Conservation (phyloP, 2,113 vertebrate species). For the Nicator chloris region DNA sequence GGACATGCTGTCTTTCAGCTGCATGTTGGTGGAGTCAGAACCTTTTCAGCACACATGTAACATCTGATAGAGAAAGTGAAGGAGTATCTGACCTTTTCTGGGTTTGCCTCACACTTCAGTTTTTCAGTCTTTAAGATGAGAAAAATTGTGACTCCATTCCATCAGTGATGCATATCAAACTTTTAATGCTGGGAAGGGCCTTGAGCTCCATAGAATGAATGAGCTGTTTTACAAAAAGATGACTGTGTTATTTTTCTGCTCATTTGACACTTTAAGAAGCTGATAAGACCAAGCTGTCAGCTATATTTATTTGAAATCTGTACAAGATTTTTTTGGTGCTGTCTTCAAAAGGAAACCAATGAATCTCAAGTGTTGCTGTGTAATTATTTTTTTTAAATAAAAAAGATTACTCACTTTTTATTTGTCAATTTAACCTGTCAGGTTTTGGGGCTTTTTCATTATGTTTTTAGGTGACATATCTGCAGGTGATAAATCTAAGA, state of each 20-base stretch:
- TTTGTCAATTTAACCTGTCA: not conserved
- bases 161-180: not conserved
- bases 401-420: not conserved
- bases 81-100: not conserved
- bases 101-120: not conserved
- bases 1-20: not conserved
- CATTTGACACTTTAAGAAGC: not conserved
- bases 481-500: slow-evolving; percentile 86
- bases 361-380: not conserved
- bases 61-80: not conserved
- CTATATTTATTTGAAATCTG: not conserved
- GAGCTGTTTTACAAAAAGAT: not conserved
- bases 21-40: not conserved
- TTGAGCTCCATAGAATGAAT: not conserved
- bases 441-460: not conserved
- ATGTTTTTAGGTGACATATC: slow-evolving; percentile 74
- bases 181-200: not conserved
- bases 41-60: not conserved
- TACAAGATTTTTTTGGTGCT: not conserved
- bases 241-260: not conserved
- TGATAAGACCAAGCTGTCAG: not conserved
- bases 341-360: not conserved
- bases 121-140: not conserved
- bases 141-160: not conserved
- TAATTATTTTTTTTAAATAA: not conserved